phyloP scores from a whole-genome alignment of 2,888 invertebrate species.

The Apomyelois bistriatella region DNA sequence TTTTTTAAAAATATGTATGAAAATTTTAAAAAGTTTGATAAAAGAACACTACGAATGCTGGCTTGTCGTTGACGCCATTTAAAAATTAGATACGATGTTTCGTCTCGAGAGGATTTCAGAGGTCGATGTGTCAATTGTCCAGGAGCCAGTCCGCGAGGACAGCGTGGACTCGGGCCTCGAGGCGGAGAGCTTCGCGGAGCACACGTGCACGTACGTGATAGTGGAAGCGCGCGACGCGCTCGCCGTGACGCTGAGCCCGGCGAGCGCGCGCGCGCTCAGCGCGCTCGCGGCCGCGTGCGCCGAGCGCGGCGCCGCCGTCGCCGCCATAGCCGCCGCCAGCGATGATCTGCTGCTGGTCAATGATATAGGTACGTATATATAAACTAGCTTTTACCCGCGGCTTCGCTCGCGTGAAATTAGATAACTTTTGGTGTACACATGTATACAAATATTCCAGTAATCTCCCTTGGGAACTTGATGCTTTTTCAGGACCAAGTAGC shows the following conservation, averaged over 20 bases:
- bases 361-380: conserved; percentile 72
- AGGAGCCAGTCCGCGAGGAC: conserved; percentile 66
- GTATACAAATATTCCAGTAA: too few relatives aligned
- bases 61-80: too few relatives aligned
- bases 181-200: conserved; percentile 52
- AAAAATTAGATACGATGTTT: too few relatives aligned
- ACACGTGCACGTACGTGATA: conserved; percentile 83
- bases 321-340: conserved; percentile 50
- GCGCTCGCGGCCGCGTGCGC: conserved; percentile 43
- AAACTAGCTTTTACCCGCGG: too few relatives aligned
- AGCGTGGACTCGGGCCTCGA: conserved; percentile 76
- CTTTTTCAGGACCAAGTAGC: too few relatives aligned
- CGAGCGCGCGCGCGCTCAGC: conserved; percentile 80
- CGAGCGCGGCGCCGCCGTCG: conserved; percentile 59
- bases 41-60: too few relatives aligned
- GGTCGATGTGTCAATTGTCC: neutral
- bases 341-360: conserved; percentile 74
- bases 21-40: too few relatives aligned
- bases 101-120: too few relatives aligned
- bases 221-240: conserved; percentile 84
- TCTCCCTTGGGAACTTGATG: too few relatives aligned
- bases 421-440: too few relatives aligned
- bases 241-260: conserved; percentile 84
- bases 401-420: too few relatives aligned
- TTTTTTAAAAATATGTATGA: too few relatives aligned